phyloP scores from a whole-genome alignment of 2,797 vertebrate species.

The Pipistrellus kuhlii region DNA sequence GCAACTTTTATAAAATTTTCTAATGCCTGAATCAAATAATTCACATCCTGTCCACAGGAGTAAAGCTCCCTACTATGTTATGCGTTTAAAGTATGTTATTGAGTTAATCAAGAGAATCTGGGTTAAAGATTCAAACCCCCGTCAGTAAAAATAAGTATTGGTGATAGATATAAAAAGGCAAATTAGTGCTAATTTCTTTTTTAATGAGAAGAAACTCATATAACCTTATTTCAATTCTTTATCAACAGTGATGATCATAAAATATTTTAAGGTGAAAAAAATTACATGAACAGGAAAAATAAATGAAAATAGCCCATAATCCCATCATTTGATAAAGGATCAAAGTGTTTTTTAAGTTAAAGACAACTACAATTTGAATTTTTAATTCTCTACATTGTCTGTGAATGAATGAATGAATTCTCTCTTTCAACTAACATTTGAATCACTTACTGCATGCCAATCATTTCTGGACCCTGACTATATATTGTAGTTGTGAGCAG shows the following conservation, averaged over 20 bases:
- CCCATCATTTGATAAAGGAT: not conserved
- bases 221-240: not conserved
- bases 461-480: not conserved
- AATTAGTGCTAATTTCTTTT: not conserved
- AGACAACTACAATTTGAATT: not conserved
- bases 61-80: not conserved
- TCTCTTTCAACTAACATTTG: not conserved
- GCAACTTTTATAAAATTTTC: not conserved
- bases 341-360: not conserved
- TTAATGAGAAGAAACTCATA: not conserved
- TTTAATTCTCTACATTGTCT: not conserved
- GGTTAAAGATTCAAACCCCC: not conserved
- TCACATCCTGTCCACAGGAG: not conserved
- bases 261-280: slow-evolving; percentile 29
- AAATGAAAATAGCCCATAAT: not conserved
- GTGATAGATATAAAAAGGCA: not conserved
- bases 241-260: not conserved
- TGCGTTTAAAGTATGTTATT: not conserved
- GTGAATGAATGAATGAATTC: not conserved
- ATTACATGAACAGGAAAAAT: not conserved
- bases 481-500: not conserved
- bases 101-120: not conserved
- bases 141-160: slow-evolving; percentile 17
- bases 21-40: not conserved
- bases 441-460: not conserved